Base-by-base conservation (phyloP, 2,888 invertebrate genomes). In the Andrena hattorfiana region DNA sequence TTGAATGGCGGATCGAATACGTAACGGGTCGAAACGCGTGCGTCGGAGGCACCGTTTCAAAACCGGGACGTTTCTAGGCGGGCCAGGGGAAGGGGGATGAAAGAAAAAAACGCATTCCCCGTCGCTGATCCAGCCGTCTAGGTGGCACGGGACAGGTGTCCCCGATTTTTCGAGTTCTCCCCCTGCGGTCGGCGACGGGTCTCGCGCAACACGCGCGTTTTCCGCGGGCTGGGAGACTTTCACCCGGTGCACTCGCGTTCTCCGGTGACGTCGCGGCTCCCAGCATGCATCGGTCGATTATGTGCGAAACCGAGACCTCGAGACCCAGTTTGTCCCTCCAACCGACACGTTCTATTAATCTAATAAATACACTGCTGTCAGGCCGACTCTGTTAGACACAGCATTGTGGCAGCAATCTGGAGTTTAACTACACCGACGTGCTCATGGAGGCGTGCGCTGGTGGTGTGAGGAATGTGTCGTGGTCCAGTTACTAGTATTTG, bases 221-320 rank as follows among this genome's bases (percentile, higher is more conserved):
- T 87, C 85, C 86, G 81, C 70, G 51, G 42, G 81, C 69, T 42
- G 10, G 56, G 71, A 77, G 77, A 89, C 87, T 88, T 88, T 88
- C 88, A 88, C 88, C 87, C 71, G 81, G 77, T 64, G 70, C 59
- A 66, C 71, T 42, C 75, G 80, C 63, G 87, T 87, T 87, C 87
- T 84, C 86, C 88, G 81, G 74, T 88, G 86, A 88, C 88, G 86
- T 81, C 75, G 75, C 49, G 63, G 70, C 62, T 54, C 49, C 23
- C 70, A 20, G 60, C 66, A 16, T 68, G 62, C 69, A 32, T 68
- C 78, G 64, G 77, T 76, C 80, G 83, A 79, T 86, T 83, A 81
- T 77, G 80, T 56, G 86, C 87, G 81, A 88, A 88, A 87, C 86
- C 85, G 87, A 88, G 88, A 88, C 88, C 87, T 83, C 87, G 83